Evolutionary conservation across 2,797 vertebrate species (phyloP).

Genomic region (Thamnophis elegans): DNA sequence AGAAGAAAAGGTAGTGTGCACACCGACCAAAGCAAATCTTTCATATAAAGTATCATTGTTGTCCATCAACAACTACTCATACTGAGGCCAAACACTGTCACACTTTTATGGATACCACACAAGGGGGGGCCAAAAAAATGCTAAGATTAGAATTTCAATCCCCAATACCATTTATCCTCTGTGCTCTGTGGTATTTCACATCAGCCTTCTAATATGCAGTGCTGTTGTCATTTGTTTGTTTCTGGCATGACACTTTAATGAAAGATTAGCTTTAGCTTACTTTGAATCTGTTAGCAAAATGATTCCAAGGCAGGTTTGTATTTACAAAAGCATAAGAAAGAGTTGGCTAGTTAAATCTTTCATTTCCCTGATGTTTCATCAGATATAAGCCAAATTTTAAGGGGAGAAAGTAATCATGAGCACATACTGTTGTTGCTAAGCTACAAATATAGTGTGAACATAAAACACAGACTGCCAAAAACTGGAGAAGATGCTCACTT

Average conservation of each 20-base stretch:
- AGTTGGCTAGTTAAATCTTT: not conserved
- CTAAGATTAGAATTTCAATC: not conserved
- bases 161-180: not conserved
- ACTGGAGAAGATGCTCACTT: not conserved
- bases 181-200: constrained; percentile 14
- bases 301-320: constrained; percentile 20
- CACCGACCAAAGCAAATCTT: not conserved
- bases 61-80: not conserved
- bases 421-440: constrained; percentile 10
- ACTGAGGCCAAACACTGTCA: not conserved
- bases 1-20: not conserved
- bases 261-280: constrained; percentile 20
- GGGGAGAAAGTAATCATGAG: not conserved
- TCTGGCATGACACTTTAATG: constrained; percentile 30
- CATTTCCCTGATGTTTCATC: not conserved
- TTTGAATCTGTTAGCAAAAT: constrained; percentile 4
- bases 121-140: too few relatives aligned
- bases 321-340: not conserved
- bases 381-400: constrained; percentile 26
- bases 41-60: not conserved
- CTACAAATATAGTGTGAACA: constrained; percentile 12
- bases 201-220: constrained; percentile 26
- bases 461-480: constrained; percentile 14
- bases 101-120: not conserved
- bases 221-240: constrained; percentile 3